These are phyloP conservation scores for Psittacara wagleri DNA, from an alignment of 2,113 vertebrate genomes.

Conservation along the genomic window DNA sequence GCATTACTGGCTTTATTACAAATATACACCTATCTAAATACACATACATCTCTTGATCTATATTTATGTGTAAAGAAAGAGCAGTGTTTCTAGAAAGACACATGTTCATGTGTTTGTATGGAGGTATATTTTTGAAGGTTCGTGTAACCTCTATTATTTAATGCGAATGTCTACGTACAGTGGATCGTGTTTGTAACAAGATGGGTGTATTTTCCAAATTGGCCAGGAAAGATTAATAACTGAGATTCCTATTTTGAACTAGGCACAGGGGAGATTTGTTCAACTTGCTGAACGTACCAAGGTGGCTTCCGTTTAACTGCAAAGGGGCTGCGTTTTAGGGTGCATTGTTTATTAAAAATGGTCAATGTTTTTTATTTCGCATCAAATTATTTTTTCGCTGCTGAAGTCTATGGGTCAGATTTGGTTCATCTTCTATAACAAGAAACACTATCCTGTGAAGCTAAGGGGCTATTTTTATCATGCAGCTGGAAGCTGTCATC, in stretches of 20 bases:
- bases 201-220: background rate
- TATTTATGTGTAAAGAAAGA: background rate
- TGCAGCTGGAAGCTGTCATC: slow-evolving; percentile 73
- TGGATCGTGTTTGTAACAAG: background rate
- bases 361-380: background rate
- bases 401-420: slow-evolving; percentile 30
- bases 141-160: background rate
- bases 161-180: background rate
- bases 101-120: background rate
- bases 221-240: background rate
- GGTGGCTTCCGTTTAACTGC: background rate
- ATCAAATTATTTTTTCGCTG: background rate
- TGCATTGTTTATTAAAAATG: background rate
- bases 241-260: background rate
- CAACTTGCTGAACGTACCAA: background rate
- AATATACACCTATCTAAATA: too few relatives aligned
- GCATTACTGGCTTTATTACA: background rate
- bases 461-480: slow-evolving; percentile 72
- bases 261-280: background rate
- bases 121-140: background rate
- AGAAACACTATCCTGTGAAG: slow-evolving; percentile 71
- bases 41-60: accelerated
- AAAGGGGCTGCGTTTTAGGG: background rate
- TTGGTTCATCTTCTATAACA: slow-evolving; percentile 62
- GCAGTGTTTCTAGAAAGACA: background rate